Percentiles rank a stretch among this genome's conserved stretches.
phyloP scores from a whole-genome alignment of 2,797 vertebrate species.

The Tamandua tetradactyla region DNA sequence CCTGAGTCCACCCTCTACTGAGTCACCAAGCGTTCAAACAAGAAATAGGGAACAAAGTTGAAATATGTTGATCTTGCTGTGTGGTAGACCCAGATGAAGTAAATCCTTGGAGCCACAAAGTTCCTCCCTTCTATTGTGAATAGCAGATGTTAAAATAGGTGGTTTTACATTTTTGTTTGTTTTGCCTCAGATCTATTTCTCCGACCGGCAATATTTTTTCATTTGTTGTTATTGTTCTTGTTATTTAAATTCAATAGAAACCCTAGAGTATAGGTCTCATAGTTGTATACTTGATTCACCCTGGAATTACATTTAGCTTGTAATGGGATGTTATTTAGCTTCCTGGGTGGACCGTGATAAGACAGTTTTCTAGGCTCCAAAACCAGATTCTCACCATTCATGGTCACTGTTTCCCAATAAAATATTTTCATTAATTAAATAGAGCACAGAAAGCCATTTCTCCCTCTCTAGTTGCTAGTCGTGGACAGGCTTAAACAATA shows the following conservation, averaged over 20 bases:
- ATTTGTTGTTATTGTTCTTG: background rate
- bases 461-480: background rate
- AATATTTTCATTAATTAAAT: background rate
- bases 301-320: conserved; percentile 50
- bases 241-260: background rate
- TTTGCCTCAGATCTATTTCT: background rate
- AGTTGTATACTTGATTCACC: background rate
- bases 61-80: too few relatives aligned
- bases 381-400: conserved; percentile 16
- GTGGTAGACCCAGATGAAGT: background rate
- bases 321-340: background rate
- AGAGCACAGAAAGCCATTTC: background rate
- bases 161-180: background rate
- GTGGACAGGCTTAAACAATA: conserved; percentile 32
- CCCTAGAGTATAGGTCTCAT: background rate
- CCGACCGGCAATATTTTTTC: background rate
- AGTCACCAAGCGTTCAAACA: background rate
- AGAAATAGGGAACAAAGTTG: background rate
- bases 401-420: background rate
- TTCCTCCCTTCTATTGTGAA: background rate
- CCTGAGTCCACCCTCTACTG: background rate
- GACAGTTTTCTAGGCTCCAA: conserved; percentile 1
- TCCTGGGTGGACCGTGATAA: background rate
- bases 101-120: background rate
- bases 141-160: background rate